phyloP scores from a whole-genome alignment of 2,888 invertebrate genomes.

The Hypolimnas misippus region DNA sequence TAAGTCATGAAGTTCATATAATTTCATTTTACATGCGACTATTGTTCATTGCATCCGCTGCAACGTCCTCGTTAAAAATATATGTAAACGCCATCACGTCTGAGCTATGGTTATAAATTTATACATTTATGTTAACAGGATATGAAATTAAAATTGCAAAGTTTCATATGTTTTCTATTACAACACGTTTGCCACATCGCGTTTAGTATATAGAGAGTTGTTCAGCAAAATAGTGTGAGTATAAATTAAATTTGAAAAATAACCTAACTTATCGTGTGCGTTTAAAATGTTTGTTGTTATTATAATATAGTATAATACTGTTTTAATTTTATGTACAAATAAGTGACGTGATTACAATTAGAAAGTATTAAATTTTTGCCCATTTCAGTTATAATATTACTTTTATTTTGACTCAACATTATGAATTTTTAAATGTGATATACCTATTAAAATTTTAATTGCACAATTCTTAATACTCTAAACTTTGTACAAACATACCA shows the following conservation, averaged over 20 bases:
- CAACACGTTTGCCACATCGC: conserved; percentile 5
- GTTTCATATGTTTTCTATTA: conserved; percentile 17
- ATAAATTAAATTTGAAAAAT: neutral
- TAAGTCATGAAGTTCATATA: conserved; percentile 14
- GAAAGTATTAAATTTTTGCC: too few species aligned
- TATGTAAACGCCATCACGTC: conserved; percentile 40
- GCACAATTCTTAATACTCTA: too few species aligned
- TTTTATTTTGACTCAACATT: too few species aligned
- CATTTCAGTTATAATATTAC: too few species aligned
- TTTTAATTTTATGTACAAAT: too few species aligned
- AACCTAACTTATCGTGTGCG: too few species aligned
- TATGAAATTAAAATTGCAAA: conserved; percentile 63
- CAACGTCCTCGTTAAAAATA: conserved; percentile 33
- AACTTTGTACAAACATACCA: too few species aligned
- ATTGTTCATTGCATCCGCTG: conserved; percentile 44
- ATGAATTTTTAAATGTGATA: too few species aligned
- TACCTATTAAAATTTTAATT: too few species aligned
- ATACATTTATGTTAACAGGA: conserved; percentile 62
- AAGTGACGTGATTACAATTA: too few species aligned
- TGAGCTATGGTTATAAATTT: conserved; percentile 60
- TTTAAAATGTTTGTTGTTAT: too few species aligned
- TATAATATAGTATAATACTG: too few species aligned
- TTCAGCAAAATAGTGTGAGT: neutral
- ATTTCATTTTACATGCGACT: conserved; percentile 34
- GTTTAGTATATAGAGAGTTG: neutral